Evolutionary conservation across 1,140 invertebrate genomes (phyloP).

Genomic region (Octopus sinensis): DNA sequence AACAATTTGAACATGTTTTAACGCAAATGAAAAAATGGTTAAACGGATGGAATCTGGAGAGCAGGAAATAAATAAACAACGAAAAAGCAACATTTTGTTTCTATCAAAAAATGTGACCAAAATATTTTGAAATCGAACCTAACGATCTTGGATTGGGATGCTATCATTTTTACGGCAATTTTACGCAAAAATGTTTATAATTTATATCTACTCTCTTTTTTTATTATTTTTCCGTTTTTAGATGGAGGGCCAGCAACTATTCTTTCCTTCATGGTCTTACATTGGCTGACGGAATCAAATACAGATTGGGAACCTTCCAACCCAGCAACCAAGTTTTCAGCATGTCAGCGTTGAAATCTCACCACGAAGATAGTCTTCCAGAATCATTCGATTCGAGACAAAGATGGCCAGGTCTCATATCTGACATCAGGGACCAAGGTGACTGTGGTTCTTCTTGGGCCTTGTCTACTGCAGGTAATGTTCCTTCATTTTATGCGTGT

Average conservation of each 20-base stretch:
- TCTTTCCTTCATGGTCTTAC: constrained; percentile 79
- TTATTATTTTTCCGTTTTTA: constrained; percentile 29
- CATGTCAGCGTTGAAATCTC: constrained; percentile 60
- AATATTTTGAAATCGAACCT: too few relatives aligned
- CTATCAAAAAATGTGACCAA: too few relatives aligned
- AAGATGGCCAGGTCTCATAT: constrained; percentile 72
- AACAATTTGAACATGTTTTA: too few relatives aligned
- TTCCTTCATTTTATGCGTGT: too few relatives aligned
- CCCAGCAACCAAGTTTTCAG: constrained; percentile 52
- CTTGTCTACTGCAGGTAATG: constrained; percentile 70
- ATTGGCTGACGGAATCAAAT: constrained; percentile 73
- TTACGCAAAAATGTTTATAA: too few relatives aligned
- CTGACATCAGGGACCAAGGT: constrained; percentile 77
- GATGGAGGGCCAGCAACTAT: constrained; percentile 80
- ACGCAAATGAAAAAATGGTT: too few relatives aligned
- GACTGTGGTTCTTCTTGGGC: constrained; percentile 92
- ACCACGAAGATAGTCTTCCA: constrained; percentile 40
- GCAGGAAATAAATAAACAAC: too few relatives aligned
- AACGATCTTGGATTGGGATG: too few relatives aligned
- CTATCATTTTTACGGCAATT: too few relatives aligned
- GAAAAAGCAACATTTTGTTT: too few relatives aligned
- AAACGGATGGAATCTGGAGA: too few relatives aligned
- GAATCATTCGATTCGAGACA: constrained; percentile 71
- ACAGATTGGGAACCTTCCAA: constrained; percentile 69
- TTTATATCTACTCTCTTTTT: background rate